Base-by-base conservation (phyloP, 37 sponge, comb jelly and placozoan species). In the Agelas oroides region DNA sequence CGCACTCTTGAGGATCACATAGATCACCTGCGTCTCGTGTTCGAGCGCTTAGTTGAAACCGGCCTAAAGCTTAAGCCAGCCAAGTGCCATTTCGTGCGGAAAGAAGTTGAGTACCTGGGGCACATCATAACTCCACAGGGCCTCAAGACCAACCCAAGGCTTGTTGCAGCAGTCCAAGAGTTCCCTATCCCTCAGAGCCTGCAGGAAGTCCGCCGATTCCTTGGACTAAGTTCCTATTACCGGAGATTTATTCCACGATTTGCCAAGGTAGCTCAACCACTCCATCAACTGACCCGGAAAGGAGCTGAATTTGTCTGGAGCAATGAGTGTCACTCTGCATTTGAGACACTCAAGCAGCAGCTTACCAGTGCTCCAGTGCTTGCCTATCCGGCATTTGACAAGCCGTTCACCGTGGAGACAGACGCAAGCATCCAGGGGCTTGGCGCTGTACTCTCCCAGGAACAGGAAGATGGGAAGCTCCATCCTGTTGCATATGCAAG, bases 91-190 rank as follows among this genome's bases (percentile, higher is more conserved):
- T 71, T 72, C 34, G 61, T 38, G 1, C 6, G 76, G n/a, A 11
- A 73, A 23, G 77, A 84, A 38, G 78, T 86, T 21, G 79, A 86
- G 32, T 78, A 86, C n/a, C 79, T n/a, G n/a, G 79, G 79, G n/a
- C 54, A 65, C 28, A 15, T 35, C 53, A 55, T 65, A 5, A 65
- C 79, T 5, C 37, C 75, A 27, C 23, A 79, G 11, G 79, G 79
- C 25, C n/a, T 79, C 35, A 23, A 39, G 52, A 25, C 79, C 53
- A 79, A 32, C 35, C 36, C 54, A 12, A 12, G 65, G 8, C 21
- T 64, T 11, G 25, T 30, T 19, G n/a, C 21, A 19, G 65, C 65
- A 21, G 65, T 64, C 12, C 65, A 23, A 18, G n/a, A 13, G 28
- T 64, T 64, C n/a, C 16, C 65, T 23, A 12, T 12, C 12, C 65